Evolutionary conservation across 2,113 vertebrate genomes (phyloP).

Genomic region (Cyrtonyx montezumae): DNA sequence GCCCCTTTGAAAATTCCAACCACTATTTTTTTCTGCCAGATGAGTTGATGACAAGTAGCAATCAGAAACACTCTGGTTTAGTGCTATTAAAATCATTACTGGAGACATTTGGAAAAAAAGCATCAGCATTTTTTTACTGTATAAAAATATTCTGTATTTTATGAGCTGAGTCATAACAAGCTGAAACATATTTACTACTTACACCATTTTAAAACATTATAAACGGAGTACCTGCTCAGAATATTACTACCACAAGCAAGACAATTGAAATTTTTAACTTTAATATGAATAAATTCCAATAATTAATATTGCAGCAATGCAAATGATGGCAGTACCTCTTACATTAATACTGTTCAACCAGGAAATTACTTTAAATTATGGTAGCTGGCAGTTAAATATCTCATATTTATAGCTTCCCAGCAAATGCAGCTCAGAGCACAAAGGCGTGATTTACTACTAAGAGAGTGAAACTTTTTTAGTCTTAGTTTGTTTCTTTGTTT

Average conservation of each 20-base stretch:
- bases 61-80: conserved; percentile 48
- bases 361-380: conserved; percentile 54
- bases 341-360: conserved; percentile 36
- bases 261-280: conserved; percentile 48
- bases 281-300: conserved; percentile 37
- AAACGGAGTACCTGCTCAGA: conserved; percentile 27
- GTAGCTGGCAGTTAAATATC: conserved; percentile 13
- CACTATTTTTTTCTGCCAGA: conserved; percentile 29
- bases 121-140: conserved; percentile 46
- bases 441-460: background rate
- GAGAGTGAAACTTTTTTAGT: background rate
- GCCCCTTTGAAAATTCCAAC: conserved; percentile 15
- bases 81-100: conserved; percentile 53
- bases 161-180: conserved; percentile 61
- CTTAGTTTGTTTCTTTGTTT: conserved; percentile 38
- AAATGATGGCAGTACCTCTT: conserved; percentile 37
- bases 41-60: conserved; percentile 51
- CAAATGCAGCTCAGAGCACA: conserved; percentile 7
- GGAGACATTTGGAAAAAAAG: conserved; percentile 30
- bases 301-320: conserved; percentile 17
- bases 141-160: conserved; percentile 51
- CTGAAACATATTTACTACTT: conserved; percentile 54
- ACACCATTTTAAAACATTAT: conserved; percentile 46
- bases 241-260: conserved; percentile 38
- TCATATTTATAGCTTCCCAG: background rate